Evolutionary conservation across 2,113 vertebrate species (phyloP).

Genomic region (Colaptes auratus): DNA sequence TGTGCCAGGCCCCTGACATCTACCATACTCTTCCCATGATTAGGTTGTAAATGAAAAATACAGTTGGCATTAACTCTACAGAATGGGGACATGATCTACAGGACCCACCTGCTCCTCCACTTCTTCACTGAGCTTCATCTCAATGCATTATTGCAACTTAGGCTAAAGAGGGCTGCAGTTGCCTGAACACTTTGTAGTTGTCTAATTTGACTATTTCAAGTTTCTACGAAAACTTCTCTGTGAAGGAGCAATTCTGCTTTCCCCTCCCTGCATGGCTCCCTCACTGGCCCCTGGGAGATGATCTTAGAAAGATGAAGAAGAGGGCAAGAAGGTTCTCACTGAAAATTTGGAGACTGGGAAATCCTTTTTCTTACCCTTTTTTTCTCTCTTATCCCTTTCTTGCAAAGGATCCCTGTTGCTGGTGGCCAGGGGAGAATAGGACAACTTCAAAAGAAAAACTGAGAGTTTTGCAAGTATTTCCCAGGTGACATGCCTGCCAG

Average conservation of each 20-base stretch:
- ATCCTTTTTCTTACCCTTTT: not conserved
- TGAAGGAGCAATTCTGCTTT: not conserved
- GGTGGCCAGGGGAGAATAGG: not conserved
- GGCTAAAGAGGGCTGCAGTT: not conserved
- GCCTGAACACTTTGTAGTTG: not conserved
- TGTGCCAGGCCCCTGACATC: not conserved
- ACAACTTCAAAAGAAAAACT: not conserved
- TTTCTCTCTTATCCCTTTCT: not conserved
- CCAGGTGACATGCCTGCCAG: not conserved
- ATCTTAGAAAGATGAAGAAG: not conserved
- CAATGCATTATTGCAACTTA: not conserved
- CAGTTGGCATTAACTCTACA: conserved; percentile 11
- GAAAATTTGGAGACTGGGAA: not conserved
- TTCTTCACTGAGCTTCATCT: not conserved
- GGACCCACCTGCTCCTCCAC: not conserved
- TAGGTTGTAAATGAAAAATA: conserved; percentile 73
- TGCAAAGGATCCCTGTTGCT: not conserved
- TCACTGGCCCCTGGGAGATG: not conserved
- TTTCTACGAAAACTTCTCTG: not conserved
- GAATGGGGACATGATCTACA: conserved; percentile 42
- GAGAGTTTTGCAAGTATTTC: not conserved
- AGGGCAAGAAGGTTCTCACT: not conserved
- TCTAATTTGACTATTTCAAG: not conserved
- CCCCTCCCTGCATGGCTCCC: rapidly evolving
- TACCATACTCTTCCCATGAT: conserved; percentile 50